Conservation (phyloP, 2,888 invertebrate genomes). For the Hypsopygia costalis region DNA sequence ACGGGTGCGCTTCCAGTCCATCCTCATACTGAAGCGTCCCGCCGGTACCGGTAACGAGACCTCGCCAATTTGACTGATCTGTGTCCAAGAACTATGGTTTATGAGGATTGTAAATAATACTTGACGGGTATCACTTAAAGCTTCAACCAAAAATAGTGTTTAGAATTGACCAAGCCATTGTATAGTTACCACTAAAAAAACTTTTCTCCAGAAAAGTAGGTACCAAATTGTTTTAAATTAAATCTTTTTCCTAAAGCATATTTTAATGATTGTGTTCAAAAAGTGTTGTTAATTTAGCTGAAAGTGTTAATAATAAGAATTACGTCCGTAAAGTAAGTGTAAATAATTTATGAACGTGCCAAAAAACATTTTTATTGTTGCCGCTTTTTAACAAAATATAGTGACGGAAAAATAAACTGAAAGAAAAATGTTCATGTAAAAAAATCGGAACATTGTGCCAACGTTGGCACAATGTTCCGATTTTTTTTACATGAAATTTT, state of each 20-base stretch:
- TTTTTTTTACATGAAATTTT: too few species aligned
- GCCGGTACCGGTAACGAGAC: constrained; percentile 27
- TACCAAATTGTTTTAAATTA: constrained; percentile 8
- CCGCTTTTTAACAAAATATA: constrained; percentile 16
- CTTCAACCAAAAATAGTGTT: constrained; percentile 21
- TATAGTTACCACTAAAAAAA: constrained; percentile 13
- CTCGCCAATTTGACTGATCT: constrained; percentile 34
- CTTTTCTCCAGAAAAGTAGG: constrained; percentile 17
- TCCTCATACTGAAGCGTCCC: constrained; percentile 48
- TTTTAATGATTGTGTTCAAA: constrained; percentile 9
- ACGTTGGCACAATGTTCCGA: too few species aligned
- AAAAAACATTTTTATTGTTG: constrained; percentile 12
- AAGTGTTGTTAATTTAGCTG: not conserved
- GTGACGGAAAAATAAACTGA: constrained; percentile 6
- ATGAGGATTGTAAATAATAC: constrained; percentile 27
- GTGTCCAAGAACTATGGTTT: constrained; percentile 20
- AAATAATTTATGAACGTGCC: constrained; percentile 12
- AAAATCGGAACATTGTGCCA: too few species aligned
- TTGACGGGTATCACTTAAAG: constrained; percentile 24
- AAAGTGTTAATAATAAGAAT: constrained; percentile 7
- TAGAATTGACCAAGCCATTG: constrained; percentile 19
- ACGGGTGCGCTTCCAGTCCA: constrained; percentile 52
- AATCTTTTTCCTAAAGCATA: constrained; percentile 11
- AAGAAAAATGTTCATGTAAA: too few species aligned
- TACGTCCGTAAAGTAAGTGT: constrained; percentile 18